These are phyloP conservation scores for Cryptocheilus praepositus DNA, from an alignment of 2,888 invertebrate genomes.

Conservation along the genomic window DNA sequence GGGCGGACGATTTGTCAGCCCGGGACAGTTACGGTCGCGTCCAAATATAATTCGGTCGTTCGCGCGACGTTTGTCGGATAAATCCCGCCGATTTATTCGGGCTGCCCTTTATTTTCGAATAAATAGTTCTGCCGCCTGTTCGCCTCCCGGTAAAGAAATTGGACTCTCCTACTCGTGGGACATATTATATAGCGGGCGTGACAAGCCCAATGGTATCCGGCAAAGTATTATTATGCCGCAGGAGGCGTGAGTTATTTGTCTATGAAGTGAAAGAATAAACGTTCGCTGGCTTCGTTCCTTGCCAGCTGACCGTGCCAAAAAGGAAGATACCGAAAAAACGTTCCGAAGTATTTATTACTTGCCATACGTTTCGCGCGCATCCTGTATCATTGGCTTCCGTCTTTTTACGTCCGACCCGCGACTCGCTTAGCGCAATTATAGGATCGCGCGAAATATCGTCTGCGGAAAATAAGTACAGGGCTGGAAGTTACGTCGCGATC, in stretches of 20 bases:
- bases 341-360: constrained; percentile 44
- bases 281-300: constrained; percentile 50
- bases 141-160: constrained; percentile 1
- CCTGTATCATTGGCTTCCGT: neutral
- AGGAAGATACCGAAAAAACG: constrained; percentile 46
- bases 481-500: constrained; percentile 14
- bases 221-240: constrained; percentile 26
- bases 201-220: constrained; percentile 7
- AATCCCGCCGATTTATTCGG: too few species aligned
- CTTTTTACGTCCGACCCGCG: neutral
- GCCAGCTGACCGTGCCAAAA: constrained; percentile 54
- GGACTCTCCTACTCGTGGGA: neutral
- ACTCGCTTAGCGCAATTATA: neutral
- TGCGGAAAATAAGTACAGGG: neutral
- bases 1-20: too few species aligned
- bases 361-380: constrained; percentile 13
- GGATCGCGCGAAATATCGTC: too few species aligned
- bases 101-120: neutral
- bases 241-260: constrained; percentile 47
- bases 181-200: neutral
- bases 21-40: too few species aligned
- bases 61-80: neutral
- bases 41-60: neutral
- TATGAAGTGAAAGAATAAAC: constrained; percentile 55
- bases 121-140: neutral